A percentile compares a stretch with the other conserved stretches of the same genome.
Evolutionary conservation across 2,888 invertebrate species (phyloP).

Genomic region (Resseliella maxima): DNA sequence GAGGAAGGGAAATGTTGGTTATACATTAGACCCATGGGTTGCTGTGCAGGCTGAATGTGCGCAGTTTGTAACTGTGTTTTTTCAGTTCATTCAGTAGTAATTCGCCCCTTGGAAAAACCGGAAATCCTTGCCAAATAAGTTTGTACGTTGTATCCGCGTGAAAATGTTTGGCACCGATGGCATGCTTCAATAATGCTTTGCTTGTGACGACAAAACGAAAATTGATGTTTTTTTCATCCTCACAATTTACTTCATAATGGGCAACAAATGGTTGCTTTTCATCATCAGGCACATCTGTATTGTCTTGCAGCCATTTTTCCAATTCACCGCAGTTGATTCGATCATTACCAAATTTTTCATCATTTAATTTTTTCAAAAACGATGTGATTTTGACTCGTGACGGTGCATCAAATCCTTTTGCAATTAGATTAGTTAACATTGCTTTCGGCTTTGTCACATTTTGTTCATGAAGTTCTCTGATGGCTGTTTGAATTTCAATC

Average conservation of each 20-base stretch:
- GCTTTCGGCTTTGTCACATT: no score
- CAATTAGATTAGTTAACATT: no score
- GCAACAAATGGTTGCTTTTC: neutral
- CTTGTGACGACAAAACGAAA: neutral
- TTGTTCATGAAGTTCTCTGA: neutral
- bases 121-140: conserved; percentile 23
- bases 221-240: neutral
- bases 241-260: neutral
- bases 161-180: neutral
- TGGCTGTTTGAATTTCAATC: neutral
- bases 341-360: neutral
- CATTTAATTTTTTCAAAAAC: no score
- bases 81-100: no score
- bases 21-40: no score
- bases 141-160: conserved; percentile 30
- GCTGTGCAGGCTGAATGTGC: no score
- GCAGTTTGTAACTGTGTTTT: no score
- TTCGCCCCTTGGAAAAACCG: no score
- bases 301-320: neutral
- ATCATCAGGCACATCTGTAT: neutral
- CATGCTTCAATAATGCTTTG: neutral
- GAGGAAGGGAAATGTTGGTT: no score
- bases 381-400: no score
- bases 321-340: neutral
- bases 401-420: no score